phyloP scores from a whole-genome alignment of 2,797 vertebrate species.

The Myoxocephalus aenaeus region DNA sequence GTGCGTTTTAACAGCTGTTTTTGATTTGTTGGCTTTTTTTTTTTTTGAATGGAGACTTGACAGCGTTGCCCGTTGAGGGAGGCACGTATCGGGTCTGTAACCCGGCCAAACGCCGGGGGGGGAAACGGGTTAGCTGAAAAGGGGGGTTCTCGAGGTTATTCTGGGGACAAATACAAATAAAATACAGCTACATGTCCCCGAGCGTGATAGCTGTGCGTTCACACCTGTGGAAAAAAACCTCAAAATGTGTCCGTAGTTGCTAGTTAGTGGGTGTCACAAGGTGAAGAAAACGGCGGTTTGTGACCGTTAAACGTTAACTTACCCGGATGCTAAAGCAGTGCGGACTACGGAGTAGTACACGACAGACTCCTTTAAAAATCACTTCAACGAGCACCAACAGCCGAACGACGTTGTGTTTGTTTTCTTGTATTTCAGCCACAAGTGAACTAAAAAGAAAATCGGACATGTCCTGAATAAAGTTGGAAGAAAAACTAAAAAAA shows the following conservation, averaged over 20 bases:
- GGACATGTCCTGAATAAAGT: slow-evolving; percentile 26
- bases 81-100: slow-evolving; percentile 38
- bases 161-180: fast-evolving
- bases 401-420: not conserved
- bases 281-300: slow-evolving; percentile 36
- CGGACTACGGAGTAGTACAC: slow-evolving; percentile 38
- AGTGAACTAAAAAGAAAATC: not conserved
- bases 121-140: too few relatives aligned
- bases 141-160: not conserved
- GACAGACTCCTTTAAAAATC: slow-evolving; percentile 18
- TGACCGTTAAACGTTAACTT: slow-evolving; percentile 12
- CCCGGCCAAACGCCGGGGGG: slow-evolving; percentile 29
- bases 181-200: fast-evolving
- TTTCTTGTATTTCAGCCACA: slow-evolving; percentile 11
- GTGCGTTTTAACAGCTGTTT: not conserved
- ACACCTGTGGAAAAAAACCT: slow-evolving; percentile 74
- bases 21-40: not conserved
- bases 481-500: not conserved
- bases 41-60: slow-evolving; percentile 39
- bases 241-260: slow-evolving; percentile 11
- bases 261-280: slow-evolving; percentile 38
- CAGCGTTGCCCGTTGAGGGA: slow-evolving; percentile 36
- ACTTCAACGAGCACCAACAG: slow-evolving; percentile 15
- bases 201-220: not conserved
- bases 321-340: slow-evolving; percentile 60